A percentile compares a stretch with the other conserved stretches of the same genome.
These are phyloP conservation scores for Drosophila ezoana DNA, from an alignment of 2,888 invertebrate genomes.

Conservation along the genomic window DNA sequence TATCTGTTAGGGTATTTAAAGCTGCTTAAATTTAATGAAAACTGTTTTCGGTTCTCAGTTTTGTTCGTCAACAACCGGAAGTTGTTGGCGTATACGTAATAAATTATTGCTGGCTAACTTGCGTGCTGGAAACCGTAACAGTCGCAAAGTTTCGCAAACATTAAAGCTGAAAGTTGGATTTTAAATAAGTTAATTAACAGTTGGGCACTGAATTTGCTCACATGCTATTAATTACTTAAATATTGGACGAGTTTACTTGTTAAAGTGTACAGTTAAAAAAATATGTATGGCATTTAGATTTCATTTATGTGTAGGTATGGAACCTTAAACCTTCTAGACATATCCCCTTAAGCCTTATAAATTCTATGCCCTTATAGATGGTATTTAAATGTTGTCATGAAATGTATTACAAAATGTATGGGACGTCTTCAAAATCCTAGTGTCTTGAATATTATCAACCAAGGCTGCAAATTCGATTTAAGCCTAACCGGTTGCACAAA, in stretches of 20 bases:
- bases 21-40: not conserved
- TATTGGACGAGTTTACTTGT: not conserved
- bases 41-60: not conserved
- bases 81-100: constrained; percentile 76
- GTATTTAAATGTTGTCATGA: too few relatives aligned
- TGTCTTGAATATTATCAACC: too few relatives aligned
- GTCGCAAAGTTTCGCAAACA: constrained; percentile 46
- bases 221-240: constrained; percentile 19
- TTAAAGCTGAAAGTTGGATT: constrained; percentile 44
- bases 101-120: constrained; percentile 56
- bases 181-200: constrained; percentile 61
- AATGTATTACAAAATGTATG: too few relatives aligned
- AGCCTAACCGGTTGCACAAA: too few relatives aligned
- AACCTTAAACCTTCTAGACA: too few relatives aligned
- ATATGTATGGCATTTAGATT: not conserved
- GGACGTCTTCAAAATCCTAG: too few relatives aligned
- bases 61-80: constrained; percentile 58
- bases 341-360: too few relatives aligned
- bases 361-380: too few relatives aligned
- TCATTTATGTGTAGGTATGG: too few relatives aligned
- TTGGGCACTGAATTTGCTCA: constrained; percentile 6
- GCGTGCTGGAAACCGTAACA: constrained; percentile 65
- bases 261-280: too few relatives aligned
- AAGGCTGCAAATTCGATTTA: too few relatives aligned
- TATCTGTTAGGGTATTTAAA: not conserved